Base-by-base conservation (phyloP, 2,888 invertebrate species). In the Drosophila kokeensis region DNA sequence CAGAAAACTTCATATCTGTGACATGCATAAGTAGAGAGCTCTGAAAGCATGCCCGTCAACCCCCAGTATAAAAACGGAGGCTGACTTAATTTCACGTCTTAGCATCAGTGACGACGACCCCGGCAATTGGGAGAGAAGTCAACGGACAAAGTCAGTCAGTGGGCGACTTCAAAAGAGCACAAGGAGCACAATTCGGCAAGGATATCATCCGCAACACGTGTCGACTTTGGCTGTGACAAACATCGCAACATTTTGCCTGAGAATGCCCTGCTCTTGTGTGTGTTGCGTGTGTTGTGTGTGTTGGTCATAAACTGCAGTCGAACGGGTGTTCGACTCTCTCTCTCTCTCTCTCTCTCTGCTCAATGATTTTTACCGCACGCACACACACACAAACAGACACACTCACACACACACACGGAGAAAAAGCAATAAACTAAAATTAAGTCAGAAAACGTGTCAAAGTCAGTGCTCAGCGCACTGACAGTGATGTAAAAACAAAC, bases 381-480 rank as follows among this genome's bases (percentile, higher is more conserved):
- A 55, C 50, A 57, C 50, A 57, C 60, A 65, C 61, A 54, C 62
- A 48, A 60, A 27, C 66, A 66, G 60, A 30, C 27, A 32, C 34
- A 15, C 21, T 32, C 42, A 29, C 72, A 57, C 57, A 59, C 57
- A 59, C 59, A 55, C 45, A 64, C 66, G 70, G 55, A 73, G 68
- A 80, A 81, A 89, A 91, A 87, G 85, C 89, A 91, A 92, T 91
- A 91, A 92, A 90, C 85, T 90, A 87, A 91, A 91, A 91, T 91
- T 90, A 91, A 90, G 82, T 87, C 83, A 83, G 84, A 91, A 87
- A 92, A 91, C 92, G 92, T 92, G 92, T 92, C 92, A 92, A 92
- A 91, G 91, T 91, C 91, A 92, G 89, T 82, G 79, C 91, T 90
- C 82, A 91, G 78, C 72, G 82, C 83, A 81, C 79, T 85, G 87